Evolutionary conservation across 1,140 invertebrate species (phyloP), one percentile per base, ranked within the genome.

Genomic region (Danaus melanippus): DNA sequence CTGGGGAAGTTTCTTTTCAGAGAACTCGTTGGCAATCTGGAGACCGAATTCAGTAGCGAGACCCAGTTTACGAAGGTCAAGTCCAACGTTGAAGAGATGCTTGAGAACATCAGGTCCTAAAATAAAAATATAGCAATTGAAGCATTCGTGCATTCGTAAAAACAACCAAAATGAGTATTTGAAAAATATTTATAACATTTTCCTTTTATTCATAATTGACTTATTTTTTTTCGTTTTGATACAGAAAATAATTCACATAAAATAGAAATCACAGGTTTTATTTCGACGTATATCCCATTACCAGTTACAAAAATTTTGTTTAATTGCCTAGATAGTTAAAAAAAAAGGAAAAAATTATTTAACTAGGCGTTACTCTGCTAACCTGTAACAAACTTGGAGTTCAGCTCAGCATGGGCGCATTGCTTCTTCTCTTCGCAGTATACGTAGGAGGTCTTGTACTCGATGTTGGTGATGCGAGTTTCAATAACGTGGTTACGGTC

Each of bases 401-500:
- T 89, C 8, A 93, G 56, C 69, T 93, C 92, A 42, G 92, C 88
- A 61, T 93, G 90, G 2, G 91, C 91, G 66, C 93, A 94, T 60
- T 93, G 90, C 58, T 93, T 93, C 74, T 91, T 93, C 70, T 93
- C 91, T 56, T 93, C 92, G 71, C 93, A 94, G 73, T 92, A 92
- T 6, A 92, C 91, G 45, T 91, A 89, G 39, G 91, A 90, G 6
- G 90, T 85, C 64, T 92, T 91, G 59, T 92, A 89, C 58, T 92
- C 91, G 54, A 92, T 88, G 70, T 93, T 92, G 21, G 92, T 92
- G 8, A 92, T 67, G 58, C 92, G 92, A 1, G 91, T 74, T 61
- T 93, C 93, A 0, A 90, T 89, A 12, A 93, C 88, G 46, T 89
- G 82, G 64, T 85, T 89, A 42, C 86, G 77, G 17, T 87, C 86